These are phyloP conservation scores for Trichosurus vulpecula DNA, from an alignment of 2,797 vertebrate species.

Conservation along the genomic window DNA sequence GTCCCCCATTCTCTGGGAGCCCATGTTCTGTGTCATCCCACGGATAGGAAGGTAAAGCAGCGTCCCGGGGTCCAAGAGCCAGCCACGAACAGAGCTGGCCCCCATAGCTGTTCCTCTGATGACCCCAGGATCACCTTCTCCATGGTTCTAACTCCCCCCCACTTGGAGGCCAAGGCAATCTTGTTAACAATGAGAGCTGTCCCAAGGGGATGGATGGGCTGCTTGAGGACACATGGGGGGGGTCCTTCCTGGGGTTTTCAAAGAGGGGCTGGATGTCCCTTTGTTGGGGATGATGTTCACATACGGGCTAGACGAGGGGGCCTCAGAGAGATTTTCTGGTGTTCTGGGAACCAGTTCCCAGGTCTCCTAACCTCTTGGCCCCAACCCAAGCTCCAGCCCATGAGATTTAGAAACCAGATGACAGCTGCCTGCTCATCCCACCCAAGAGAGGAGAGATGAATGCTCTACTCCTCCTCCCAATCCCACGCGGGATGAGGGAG, in stretches of 20 bases:
- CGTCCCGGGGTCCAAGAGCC: too few relatives aligned
- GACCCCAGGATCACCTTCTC: background rate
- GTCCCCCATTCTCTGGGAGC: too few relatives aligned
- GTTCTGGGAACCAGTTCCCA: background rate
- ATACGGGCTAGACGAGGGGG: fast-evolving
- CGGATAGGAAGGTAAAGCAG: too few relatives aligned
- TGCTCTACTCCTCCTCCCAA: background rate
- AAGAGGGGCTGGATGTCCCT: background rate
- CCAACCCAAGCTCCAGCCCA: background rate
- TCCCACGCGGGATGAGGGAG: background rate
- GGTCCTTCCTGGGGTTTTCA: background rate
- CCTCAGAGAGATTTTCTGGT: background rate
- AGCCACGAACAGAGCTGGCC: too few relatives aligned
- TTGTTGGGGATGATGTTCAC: background rate
- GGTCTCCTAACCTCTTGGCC: background rate
- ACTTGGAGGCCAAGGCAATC: background rate
- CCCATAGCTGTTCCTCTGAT: too few relatives aligned
- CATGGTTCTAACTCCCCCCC: background rate
- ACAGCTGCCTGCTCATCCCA: background rate
- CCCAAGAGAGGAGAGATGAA: background rate
- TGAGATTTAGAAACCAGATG: background rate
- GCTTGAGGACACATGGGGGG: background rate
- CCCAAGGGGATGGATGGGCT: too few relatives aligned
- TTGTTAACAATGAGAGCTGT: background rate
- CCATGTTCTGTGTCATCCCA: too few relatives aligned